These are phyloP conservation scores for Nephrotoma appendiculata DNA, from an alignment of 2,888 invertebrate species.

Conservation along the genomic window DNA sequence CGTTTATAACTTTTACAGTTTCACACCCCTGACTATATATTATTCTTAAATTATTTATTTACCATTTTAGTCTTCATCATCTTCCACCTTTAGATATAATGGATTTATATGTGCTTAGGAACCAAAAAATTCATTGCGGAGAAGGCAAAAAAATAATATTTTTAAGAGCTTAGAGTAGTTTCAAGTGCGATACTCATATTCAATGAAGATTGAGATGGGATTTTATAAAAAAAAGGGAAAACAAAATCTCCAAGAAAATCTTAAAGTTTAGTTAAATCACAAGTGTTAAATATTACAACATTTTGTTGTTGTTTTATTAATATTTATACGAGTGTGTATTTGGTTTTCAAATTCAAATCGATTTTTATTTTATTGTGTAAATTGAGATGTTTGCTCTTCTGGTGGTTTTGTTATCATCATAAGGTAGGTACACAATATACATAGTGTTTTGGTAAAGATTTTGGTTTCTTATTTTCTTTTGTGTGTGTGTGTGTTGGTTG, in stretches of 20 bases:
- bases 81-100: too few species aligned
- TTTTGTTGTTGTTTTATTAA: neutral
- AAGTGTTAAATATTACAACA: neutral
- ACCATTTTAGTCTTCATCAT: too few species aligned
- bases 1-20: too few species aligned
- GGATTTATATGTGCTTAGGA: too few species aligned
- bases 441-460: neutral
- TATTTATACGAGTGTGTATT: neutral
- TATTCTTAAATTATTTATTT: too few species aligned
- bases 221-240: neutral
- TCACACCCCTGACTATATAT: too few species aligned
- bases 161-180: neutral
- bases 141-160: neutral
- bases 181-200: neutral
- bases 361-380: neutral
- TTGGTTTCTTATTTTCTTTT: neutral
- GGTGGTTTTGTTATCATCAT: neutral
- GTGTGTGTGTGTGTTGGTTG: neutral
- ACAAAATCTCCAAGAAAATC: neutral
- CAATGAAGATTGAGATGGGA: neutral
- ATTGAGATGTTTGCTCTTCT: neutral
- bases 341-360: neutral
- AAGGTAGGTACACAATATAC: too few species aligned
- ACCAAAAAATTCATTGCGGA: neutral
- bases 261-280: neutral